Evolutionary conservation across 2,888 invertebrate genomes (phyloP).

Genomic region (Oligia latruncula): DNA sequence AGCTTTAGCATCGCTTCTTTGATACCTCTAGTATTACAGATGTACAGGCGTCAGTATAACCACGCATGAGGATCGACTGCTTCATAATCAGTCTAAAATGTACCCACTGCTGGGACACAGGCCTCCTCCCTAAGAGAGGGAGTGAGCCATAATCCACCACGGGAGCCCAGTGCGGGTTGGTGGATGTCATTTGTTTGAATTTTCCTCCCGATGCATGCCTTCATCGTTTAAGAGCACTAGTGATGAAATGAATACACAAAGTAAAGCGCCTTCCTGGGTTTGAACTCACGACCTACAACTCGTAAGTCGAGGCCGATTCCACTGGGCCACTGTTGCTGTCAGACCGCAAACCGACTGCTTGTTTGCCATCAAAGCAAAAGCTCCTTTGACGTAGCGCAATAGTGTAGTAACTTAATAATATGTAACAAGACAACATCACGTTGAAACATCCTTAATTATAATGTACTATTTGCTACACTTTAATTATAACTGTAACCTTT

Average conservation of each 20-base stretch:
- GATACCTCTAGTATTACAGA: too few species aligned
- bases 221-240: background rate
- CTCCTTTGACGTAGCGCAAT: background rate
- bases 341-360: too few species aligned
- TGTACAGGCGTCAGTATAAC: background rate
- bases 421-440: conserved; percentile 20
- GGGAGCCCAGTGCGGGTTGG: too few species aligned
- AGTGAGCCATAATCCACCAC: too few species aligned
- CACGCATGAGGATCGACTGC: background rate
- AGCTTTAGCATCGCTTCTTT: background rate
- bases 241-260: background rate
- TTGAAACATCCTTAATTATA: conserved; percentile 41
- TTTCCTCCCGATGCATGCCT: too few species aligned
- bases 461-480: conserved; percentile 21
- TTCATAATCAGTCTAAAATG: background rate
- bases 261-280: background rate
- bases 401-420: conserved; percentile 8
- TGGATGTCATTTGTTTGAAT: too few species aligned
- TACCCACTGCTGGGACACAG: too few species aligned
- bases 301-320: background rate
- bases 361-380: background rate
- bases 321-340: background rate
- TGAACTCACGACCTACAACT: background rate
- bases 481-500: conserved; percentile 50
- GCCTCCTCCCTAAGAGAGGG: too few species aligned